phyloP scores from a whole-genome alignment of 92 coral and sea anemone species.

The Heliopora coerulea region DNA sequence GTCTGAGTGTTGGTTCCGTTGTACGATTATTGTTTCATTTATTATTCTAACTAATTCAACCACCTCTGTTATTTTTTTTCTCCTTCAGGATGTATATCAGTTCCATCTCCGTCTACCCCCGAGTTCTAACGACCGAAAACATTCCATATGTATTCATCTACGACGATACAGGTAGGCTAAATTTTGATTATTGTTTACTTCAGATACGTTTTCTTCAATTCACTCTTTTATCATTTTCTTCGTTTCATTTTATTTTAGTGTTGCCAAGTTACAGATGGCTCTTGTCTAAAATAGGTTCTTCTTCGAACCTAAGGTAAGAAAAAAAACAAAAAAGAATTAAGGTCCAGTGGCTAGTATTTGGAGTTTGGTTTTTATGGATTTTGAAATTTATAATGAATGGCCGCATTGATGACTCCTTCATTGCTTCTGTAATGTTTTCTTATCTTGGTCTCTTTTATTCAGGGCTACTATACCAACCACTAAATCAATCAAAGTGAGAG shows the following conservation, averaged over 20 bases:
- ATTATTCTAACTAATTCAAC: too few relatives aligned
- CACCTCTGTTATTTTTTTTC: background rate
- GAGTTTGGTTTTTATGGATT: too few relatives aligned
- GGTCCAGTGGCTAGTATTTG: background rate
- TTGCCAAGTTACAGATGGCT: conserved; percentile 97
- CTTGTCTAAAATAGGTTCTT: conserved; percentile 61
- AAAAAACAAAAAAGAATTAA: background rate
- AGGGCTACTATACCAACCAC: conserved; percentile 36
- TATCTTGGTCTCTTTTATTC: background rate
- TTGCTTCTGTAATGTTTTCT: too few relatives aligned
- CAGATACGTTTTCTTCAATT: too few relatives aligned
- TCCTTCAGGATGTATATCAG: conserved; percentile 81
- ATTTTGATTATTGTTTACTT: background rate
- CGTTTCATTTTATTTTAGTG: conserved; percentile 45
- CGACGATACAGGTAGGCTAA: conserved; percentile 84
- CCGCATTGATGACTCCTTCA: too few relatives aligned
- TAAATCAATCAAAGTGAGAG: conserved; percentile 64
- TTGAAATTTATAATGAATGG: too few relatives aligned
- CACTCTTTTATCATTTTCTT: too few relatives aligned
- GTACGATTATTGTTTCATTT: too few relatives aligned
- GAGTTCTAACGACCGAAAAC: conserved; percentile 94
- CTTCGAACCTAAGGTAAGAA: conserved; percentile 8
- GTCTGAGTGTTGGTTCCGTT: too few relatives aligned
- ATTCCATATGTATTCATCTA: conserved; percentile 93
- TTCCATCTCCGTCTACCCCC: conserved; percentile 86